Conservation (phyloP, 2,797 vertebrate genomes). For the Tympanoctomys barrerae region DNA sequence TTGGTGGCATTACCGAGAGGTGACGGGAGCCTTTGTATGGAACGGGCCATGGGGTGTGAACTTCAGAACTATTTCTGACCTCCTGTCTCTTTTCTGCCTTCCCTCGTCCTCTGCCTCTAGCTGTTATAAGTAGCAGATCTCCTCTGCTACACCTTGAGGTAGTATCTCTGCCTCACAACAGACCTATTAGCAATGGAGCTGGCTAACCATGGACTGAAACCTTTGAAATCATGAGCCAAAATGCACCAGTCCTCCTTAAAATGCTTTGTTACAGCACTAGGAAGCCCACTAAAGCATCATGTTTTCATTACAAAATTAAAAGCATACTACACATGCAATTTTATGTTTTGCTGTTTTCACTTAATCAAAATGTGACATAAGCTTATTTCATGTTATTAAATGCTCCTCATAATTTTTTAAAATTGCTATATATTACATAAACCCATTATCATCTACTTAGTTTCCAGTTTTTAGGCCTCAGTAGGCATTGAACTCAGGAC, state of each 20-base stretch:
- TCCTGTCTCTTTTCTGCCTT: neutral
- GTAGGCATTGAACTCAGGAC: too few species aligned
- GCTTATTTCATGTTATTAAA: slow-evolving; percentile 8
- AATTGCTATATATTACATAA: neutral
- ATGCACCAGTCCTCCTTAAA: neutral
- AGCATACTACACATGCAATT: neutral
- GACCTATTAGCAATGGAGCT: neutral
- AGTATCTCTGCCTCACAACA: neutral
- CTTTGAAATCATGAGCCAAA: neutral
- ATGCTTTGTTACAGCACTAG: neutral
- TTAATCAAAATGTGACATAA: slow-evolving; percentile 30
- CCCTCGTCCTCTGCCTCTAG: neutral
- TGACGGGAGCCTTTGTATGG: neutral
- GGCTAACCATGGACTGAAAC: neutral
- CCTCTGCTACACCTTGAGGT: neutral
- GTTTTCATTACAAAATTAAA: slow-evolving; percentile 41
- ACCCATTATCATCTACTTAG: neutral
- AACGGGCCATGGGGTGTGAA: neutral
- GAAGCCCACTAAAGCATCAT: neutral
- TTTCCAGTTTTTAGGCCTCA: neutral
- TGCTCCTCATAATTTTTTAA: neutral
- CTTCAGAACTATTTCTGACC: neutral
- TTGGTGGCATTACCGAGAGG: neutral
- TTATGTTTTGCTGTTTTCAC: slow-evolving; percentile 3
- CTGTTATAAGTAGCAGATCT: neutral